A percentile compares a stretch with the other conserved stretches of the same genome.
These are phyloP conservation scores for Aspidapion aeneum DNA, from an alignment of 2,888 invertebrate species.

Conservation along the genomic window DNA sequence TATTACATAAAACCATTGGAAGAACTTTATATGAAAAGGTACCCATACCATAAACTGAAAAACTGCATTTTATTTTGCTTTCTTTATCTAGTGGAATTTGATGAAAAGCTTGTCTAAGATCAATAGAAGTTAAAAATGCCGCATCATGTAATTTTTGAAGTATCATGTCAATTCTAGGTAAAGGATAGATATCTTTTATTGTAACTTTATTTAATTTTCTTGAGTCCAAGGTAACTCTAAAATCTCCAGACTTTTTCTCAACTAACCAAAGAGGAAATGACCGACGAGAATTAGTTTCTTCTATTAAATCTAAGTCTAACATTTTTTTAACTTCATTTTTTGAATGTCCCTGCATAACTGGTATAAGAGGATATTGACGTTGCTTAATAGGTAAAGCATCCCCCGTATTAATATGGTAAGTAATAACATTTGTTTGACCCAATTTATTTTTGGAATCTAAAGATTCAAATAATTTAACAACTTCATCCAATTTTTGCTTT, in stretches of 20 bases:
- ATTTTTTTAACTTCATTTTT: constrained; percentile 10
- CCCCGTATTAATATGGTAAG: constrained; percentile 9
- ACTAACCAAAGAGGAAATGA: constrained; percentile 33
- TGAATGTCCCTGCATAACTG: constrained; percentile 6
- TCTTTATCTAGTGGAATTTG: constrained; percentile 29
- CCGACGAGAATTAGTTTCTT: constrained; percentile 33
- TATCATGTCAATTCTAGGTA: constrained; percentile 29
- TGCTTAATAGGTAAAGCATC: constrained; percentile 11
- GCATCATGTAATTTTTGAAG: constrained; percentile 28
- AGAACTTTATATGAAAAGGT: constrained; percentile 3
- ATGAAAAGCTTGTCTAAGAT: constrained; percentile 33
- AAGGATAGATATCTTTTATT: constrained; percentile 25
- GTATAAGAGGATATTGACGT: constrained; percentile 14
- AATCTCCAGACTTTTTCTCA: constrained; percentile 28
- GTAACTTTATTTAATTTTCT: constrained; percentile 31
- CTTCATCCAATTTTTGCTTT: neutral
- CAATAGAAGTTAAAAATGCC: constrained; percentile 35
- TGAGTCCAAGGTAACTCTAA: constrained; percentile 36
- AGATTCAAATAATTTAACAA: neutral
- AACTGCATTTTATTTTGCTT: constrained; percentile 15
- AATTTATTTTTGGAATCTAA: neutral
- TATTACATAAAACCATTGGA: constrained; percentile 20
- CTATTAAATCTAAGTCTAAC: constrained; percentile 3
- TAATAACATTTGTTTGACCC: constrained; percentile 5
- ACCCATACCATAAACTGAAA: constrained; percentile 20